phyloP scores from a whole-genome alignment of 2,113 vertebrate genomes.

The Clarias magur region DNA sequence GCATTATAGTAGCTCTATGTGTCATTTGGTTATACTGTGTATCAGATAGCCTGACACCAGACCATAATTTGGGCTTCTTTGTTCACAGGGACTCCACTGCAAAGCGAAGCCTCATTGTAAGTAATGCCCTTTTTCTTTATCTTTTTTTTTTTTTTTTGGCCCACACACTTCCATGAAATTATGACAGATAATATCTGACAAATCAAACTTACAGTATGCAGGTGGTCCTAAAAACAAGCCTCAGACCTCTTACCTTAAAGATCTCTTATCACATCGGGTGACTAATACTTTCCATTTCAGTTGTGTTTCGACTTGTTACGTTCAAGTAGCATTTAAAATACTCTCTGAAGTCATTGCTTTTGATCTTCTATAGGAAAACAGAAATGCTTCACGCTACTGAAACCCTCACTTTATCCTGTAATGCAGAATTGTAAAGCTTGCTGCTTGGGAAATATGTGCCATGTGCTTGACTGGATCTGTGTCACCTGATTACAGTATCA shows the following conservation, averaged over 20 bases:
- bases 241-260: neutral
- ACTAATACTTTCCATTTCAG: neutral
- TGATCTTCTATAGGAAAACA: neutral
- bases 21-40: neutral
- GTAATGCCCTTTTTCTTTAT: slow-evolving; percentile 45
- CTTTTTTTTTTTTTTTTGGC: neutral
- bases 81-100: slow-evolving; percentile 68
- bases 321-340: neutral
- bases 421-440: neutral
- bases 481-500: slow-evolving; percentile 42
- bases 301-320: neutral
- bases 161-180: neutral
- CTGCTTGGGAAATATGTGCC: neutral
- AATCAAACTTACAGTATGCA: neutral
- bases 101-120: slow-evolving; percentile 61
- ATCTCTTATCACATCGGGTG: neutral
- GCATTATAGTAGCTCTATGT: neutral
- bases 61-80: slow-evolving; percentile 10
- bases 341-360: neutral
- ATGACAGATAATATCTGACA: neutral
- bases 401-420: neutral
- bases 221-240: neutral
- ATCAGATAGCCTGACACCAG: neutral
- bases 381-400: neutral
- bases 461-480: neutral